These are phyloP conservation scores for Rhingia rostrata DNA, from an alignment of 2,888 invertebrate genomes.

Conservation along the genomic window DNA sequence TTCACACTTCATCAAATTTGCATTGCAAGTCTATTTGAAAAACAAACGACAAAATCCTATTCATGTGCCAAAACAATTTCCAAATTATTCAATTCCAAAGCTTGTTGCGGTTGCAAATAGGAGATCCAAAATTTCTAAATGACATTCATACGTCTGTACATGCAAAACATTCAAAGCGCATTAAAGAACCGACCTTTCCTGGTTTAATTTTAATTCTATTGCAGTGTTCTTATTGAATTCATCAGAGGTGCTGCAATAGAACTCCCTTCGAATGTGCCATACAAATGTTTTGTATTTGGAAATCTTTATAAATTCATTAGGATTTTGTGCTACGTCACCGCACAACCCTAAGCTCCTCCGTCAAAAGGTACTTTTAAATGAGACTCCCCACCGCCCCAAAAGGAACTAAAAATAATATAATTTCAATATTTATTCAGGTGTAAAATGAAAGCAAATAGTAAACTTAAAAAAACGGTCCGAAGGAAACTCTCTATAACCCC, in stretches of 20 bases:
- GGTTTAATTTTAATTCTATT: constrained; percentile 15
- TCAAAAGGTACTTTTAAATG: constrained; percentile 20
- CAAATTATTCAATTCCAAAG: constrained; percentile 60
- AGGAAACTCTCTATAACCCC: constrained; percentile 24
- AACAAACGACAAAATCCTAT: not conserved
- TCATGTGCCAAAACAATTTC: constrained; percentile 5
- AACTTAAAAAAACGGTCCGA: constrained; percentile 49
- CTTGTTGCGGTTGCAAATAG: constrained; percentile 54
- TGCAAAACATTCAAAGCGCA: constrained; percentile 56
- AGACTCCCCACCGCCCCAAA: constrained; percentile 31
- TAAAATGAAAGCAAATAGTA: constrained; percentile 66
- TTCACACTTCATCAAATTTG: constrained; percentile 53
- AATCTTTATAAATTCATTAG: constrained; percentile 73
- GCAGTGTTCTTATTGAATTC: constrained; percentile 47
- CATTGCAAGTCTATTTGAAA: constrained; percentile 22
- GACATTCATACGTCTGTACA: constrained; percentile 11
- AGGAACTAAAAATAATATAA: constrained; percentile 61
- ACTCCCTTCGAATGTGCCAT: constrained; percentile 35
- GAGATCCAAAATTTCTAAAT: constrained; percentile 38
- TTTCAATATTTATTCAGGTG: constrained; percentile 74
- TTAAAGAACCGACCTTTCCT: constrained; percentile 42
- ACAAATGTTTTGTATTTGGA: constrained; percentile 30
- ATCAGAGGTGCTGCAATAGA: constrained; percentile 17
- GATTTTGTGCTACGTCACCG: constrained; percentile 48
- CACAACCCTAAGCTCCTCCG: constrained; percentile 25